phyloP scores from a whole-genome alignment of 2,797 vertebrate species.

The Sciaenops ocellatus region DNA sequence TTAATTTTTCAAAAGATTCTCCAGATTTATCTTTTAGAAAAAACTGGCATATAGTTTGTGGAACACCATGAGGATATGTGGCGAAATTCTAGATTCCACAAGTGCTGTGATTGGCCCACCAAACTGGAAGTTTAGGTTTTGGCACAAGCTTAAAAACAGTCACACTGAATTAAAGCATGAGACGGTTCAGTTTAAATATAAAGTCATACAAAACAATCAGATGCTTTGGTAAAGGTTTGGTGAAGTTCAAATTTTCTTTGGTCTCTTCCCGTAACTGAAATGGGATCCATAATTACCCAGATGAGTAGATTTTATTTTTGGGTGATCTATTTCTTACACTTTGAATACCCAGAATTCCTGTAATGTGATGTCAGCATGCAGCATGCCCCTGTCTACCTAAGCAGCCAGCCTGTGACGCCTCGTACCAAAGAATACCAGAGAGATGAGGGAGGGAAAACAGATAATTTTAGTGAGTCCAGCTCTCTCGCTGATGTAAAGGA shows the following conservation, averaged over 20 bases:
- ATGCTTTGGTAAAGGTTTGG: not conserved
- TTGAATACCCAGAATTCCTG: constrained; percentile 54
- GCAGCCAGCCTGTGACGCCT: constrained; percentile 22
- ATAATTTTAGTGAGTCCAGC: constrained; percentile 20
- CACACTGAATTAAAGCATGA: not conserved
- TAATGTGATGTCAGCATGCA: constrained; percentile 57
- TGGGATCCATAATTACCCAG: constrained; percentile 37
- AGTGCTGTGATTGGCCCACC: not conserved
- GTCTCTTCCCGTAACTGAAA: constrained; percentile 11
- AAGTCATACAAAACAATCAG: not conserved
- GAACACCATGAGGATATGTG: not conserved
- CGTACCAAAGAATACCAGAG: constrained; percentile 28
- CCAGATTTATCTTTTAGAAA: not conserved
- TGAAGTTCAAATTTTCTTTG: not conserved
- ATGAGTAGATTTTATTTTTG: constrained; percentile 46
- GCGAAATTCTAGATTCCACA: not conserved
- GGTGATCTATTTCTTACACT: constrained; percentile 24
- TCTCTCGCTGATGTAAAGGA: not conserved
- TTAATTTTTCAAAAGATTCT: not conserved
- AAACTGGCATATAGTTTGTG: not conserved
- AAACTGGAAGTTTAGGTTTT: not conserved
- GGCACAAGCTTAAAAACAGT: not conserved
- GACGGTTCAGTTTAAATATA: not conserved
- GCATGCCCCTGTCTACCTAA: constrained; percentile 41
- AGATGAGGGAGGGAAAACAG: constrained; percentile 24